These are phyloP conservation scores for Glossophaga mutica DNA, from an alignment of 2,797 vertebrate genomes.

Conservation along the genomic window DNA sequence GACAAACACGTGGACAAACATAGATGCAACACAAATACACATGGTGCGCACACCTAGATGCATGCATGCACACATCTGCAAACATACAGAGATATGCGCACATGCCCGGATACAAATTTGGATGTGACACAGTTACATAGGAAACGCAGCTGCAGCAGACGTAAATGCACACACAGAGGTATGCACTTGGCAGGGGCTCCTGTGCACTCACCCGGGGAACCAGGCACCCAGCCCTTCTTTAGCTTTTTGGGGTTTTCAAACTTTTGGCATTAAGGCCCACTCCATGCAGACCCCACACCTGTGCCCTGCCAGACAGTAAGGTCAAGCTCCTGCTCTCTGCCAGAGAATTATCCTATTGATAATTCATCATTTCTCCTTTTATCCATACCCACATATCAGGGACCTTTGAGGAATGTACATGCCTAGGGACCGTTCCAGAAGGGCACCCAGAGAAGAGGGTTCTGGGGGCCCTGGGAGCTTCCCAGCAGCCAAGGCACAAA, in stretches of 20 bases:
- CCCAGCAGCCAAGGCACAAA: neutral
- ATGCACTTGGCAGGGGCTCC: neutral
- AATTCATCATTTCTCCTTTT: neutral
- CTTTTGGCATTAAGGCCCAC: neutral
- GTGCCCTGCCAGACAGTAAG: neutral
- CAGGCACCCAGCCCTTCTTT: neutral
- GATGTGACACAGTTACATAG: too few species aligned
- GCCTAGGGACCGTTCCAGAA: neutral
- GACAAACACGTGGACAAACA: neutral
- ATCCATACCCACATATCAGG: rapidly evolving
- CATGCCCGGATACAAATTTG: too few species aligned
- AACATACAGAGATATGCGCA: neutral
- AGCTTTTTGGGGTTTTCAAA: neutral
- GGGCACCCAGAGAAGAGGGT: neutral
- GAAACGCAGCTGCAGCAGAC: neutral
- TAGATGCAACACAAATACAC: neutral
- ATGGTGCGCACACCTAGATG: neutral
- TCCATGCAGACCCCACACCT: neutral
- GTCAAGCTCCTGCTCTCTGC: neutral
- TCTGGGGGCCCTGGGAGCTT: neutral
- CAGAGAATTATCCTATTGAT: neutral
- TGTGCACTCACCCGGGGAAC: neutral
- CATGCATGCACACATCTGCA: neutral
- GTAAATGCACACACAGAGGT: neutral
- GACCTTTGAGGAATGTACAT: neutral